Conservation (phyloP, 2,888 invertebrate genomes). For the Watsonalla binaria region DNA sequence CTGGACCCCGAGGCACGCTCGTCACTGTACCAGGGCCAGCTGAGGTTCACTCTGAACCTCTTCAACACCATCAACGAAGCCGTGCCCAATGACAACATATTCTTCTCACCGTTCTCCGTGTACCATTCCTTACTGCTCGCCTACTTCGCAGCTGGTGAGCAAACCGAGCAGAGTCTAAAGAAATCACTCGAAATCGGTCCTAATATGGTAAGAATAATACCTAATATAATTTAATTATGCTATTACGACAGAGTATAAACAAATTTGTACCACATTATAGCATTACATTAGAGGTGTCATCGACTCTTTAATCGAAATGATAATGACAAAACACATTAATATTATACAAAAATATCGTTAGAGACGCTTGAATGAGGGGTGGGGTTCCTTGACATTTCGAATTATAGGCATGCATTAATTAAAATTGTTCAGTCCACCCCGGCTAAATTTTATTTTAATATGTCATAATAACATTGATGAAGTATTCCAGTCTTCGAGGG, state of each 20-base stretch:
- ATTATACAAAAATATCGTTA: too few species aligned
- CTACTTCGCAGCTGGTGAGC: conserved; percentile 86
- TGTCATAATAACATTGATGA: too few species aligned
- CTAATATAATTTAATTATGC: not conserved
- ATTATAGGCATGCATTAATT: too few species aligned
- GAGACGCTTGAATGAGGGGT: too few species aligned
- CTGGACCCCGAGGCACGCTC: conserved; percentile 54
- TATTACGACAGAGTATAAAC: too few species aligned
- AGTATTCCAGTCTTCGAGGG: too few species aligned
- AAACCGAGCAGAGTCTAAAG: conserved; percentile 83
- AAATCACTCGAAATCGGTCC: conserved; percentile 80
- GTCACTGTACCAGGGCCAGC: conserved; percentile 61
- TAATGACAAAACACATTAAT: too few species aligned
- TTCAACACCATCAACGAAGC: conserved; percentile 82
- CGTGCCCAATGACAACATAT: conserved; percentile 85
- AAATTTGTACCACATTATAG: not conserved
- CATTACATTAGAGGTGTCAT: too few species aligned
- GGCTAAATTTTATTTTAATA: too few species aligned
- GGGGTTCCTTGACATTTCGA: too few species aligned
- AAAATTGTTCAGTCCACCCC: too few species aligned
- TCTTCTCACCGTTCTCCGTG: conserved; percentile 93
- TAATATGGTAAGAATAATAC: conserved; percentile 61
- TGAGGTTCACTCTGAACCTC: conserved; percentile 85
- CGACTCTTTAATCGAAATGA: too few species aligned
- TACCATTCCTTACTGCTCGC: conserved; percentile 88